Percentiles rank a stretch among this genome's conserved stretches.
These are phyloP conservation scores for Drosophila tristis DNA, from an alignment of 1,140 invertebrate genomes.

Conservation along the genomic window DNA sequence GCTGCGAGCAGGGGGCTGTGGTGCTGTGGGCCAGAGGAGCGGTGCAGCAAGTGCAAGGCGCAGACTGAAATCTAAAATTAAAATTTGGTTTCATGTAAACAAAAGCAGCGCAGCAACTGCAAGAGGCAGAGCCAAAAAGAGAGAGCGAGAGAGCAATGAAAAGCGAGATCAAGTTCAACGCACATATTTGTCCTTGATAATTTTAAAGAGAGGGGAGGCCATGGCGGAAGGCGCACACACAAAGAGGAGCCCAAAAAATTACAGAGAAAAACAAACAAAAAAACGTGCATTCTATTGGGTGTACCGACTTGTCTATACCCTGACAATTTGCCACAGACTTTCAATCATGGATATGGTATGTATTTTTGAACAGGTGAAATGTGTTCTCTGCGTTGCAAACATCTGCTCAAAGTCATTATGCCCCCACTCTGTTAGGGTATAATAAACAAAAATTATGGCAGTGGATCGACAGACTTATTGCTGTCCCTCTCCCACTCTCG, in stretches of 20 bases:
- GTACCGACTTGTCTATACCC: too few relatives aligned
- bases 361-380: too few relatives aligned
- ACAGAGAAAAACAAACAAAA: conserved; percentile 54
- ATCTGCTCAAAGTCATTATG: conserved; percentile 4
- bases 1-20: conserved; percentile 11
- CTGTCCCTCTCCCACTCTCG: conserved; percentile 16
- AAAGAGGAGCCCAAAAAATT: conserved; percentile 68
- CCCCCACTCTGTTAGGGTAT: too few relatives aligned
- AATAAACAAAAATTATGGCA: conserved; percentile 80
- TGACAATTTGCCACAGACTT: too few relatives aligned
- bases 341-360: too few relatives aligned
- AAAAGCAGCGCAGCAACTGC: conserved; percentile 48
- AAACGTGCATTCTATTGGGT: not conserved
- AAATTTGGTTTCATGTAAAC: conserved; percentile 62
- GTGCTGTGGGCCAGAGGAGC: conserved; percentile 5
- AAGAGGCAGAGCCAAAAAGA: conserved; percentile 17
- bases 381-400: too few relatives aligned
- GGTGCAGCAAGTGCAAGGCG: conserved; percentile 13
- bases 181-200: conserved; percentile 82
- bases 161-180: conserved; percentile 82
- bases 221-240: conserved; percentile 18
- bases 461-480: conserved; percentile 81
- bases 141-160: conserved; percentile 39
- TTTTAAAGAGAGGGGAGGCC: conserved; percentile 49
- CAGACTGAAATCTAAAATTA: conserved; percentile 67